phyloP scores from a whole-genome alignment of 2,888 invertebrate genomes.

The Cerastis leucographa region DNA sequence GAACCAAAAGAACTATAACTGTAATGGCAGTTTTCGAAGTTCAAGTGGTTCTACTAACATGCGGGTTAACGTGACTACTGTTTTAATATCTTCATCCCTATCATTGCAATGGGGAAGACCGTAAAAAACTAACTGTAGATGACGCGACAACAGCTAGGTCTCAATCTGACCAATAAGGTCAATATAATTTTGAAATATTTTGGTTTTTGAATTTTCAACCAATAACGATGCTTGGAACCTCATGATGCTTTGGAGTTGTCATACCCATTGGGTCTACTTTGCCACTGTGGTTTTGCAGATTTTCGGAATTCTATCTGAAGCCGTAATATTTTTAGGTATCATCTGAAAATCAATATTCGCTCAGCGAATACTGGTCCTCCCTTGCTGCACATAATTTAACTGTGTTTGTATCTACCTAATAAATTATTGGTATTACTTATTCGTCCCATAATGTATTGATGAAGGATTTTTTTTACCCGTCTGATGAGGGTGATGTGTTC shows the following conservation, averaged over 20 bases:
- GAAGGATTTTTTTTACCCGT: not conserved
- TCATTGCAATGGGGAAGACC: too few species aligned
- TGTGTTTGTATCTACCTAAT: not conserved
- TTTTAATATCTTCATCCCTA: too few species aligned
- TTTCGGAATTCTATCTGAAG: not conserved
- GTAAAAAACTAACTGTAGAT: too few species aligned
- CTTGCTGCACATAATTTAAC: conserved; percentile 10
- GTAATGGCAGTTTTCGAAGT: too few species aligned
- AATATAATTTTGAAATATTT: not conserved
- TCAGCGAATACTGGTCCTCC: not conserved
- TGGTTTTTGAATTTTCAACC: too few species aligned
- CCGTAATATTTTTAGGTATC: not conserved
- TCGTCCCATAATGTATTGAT: not conserved
- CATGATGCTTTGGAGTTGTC: too few species aligned
- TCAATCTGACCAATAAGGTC: not conserved
- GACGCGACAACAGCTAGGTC: not conserved
- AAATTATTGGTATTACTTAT: not conserved
- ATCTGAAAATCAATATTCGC: conserved; percentile 12
- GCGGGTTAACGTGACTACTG: too few species aligned
- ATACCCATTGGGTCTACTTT: not conserved
- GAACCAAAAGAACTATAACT: too few species aligned
- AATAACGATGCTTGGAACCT: not conserved
- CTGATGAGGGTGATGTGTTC: too few species aligned
- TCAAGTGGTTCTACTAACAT: too few species aligned
- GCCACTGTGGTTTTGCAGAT: not conserved